Evolutionary conservation across 2,797 vertebrate genomes (phyloP).

Genomic region (Mionectes olivaceus): DNA sequence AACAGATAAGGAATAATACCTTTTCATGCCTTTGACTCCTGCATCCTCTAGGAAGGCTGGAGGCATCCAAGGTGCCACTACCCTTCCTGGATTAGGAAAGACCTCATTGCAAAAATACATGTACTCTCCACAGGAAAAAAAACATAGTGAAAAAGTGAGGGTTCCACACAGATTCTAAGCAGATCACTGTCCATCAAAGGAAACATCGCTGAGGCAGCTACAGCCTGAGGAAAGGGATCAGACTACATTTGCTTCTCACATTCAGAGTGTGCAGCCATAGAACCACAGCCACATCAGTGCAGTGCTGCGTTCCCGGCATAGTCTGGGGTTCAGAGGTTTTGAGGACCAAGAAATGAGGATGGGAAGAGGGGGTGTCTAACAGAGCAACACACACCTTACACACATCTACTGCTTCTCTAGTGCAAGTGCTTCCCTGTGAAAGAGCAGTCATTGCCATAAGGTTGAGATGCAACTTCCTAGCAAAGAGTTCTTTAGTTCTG

Average conservation of each 20-base stretch:
- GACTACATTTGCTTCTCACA: background rate
- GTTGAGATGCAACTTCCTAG: background rate
- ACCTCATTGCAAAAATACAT: background rate
- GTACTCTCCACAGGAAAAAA: background rate
- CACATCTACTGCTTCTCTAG: background rate
- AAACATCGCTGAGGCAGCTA: background rate
- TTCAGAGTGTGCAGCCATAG: fast-evolving
- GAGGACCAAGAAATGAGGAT: background rate
- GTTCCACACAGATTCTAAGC: background rate
- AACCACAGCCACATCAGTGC: fast-evolving
- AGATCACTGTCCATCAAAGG: background rate
- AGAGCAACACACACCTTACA: background rate
- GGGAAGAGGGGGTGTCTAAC: background rate
- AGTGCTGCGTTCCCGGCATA: fast-evolving
- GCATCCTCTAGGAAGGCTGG: background rate
- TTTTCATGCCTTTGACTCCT: background rate
- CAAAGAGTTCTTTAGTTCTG: background rate
- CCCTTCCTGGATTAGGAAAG: background rate
- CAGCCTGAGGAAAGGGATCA: background rate
- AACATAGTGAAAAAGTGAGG: background rate
- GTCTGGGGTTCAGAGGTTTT: fast-evolving
- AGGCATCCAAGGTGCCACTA: background rate
- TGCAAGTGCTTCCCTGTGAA: no score
- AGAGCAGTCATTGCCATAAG: fast-evolving
- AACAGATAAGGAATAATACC: background rate